A percentile compares a stretch with the other conserved stretches of the same genome.
These are phyloP conservation scores for Platygyra sinensis DNA, from an alignment of 64 coral and sea anemone genomes.

Conservation along the genomic window DNA sequence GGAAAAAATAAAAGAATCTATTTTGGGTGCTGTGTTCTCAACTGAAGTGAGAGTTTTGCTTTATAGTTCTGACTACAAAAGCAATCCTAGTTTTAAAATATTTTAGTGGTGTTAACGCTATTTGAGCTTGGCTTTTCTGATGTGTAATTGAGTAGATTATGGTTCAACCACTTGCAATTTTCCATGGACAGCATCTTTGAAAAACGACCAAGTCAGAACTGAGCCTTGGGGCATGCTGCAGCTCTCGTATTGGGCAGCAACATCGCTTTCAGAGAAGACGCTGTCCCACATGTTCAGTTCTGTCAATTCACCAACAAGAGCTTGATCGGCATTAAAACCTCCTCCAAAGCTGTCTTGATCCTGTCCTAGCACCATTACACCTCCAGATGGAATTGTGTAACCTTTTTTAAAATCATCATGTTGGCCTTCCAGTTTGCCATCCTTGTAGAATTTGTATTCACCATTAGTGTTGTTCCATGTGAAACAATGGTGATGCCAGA, in stretches of 20 bases:
- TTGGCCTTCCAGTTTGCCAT: background rate
- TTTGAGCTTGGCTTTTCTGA: too few species aligned
- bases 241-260: slow-evolving; percentile 10
- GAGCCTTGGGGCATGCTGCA: background rate
- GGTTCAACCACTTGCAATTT: background rate
- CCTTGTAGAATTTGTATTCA: background rate
- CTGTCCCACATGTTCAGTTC: slow-evolving; percentile 86
- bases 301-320: slow-evolving; percentile 72
- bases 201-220: background rate
- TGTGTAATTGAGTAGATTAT: background rate
- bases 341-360: slow-evolving; percentile 81
- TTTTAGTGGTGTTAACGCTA: too few species aligned
- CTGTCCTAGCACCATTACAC: slow-evolving; percentile 71
- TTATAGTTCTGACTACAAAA: too few species aligned
- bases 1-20: too few species aligned
- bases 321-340: slow-evolving; percentile 68
- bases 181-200: background rate
- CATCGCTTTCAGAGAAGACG: slow-evolving; percentile 45
- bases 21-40: too few species aligned
- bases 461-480: background rate
- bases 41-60: too few species aligned
- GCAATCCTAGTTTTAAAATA: too few species aligned
- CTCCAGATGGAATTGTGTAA: slow-evolving; percentile 30
- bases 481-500: background rate
- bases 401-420: background rate